Percentiles rank a stretch among this genome's conserved stretches.
Conservation (phyloP, 2,888 invertebrate genomes). For the Psylliodes chrysocephalus region DNA sequence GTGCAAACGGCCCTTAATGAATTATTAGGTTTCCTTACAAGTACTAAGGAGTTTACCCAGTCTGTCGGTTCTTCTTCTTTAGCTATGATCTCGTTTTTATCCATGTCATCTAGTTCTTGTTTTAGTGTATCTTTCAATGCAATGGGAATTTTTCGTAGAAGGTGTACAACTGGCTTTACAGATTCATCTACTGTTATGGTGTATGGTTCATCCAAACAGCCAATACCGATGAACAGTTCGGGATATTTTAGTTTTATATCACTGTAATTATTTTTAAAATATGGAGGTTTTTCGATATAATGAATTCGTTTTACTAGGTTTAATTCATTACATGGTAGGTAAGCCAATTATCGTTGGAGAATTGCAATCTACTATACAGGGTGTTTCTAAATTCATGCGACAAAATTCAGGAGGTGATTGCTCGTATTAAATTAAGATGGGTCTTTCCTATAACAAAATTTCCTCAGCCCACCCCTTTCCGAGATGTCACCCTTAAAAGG, state of each 20-base stretch:
- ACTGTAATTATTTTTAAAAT: background rate
- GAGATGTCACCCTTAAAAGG: no score
- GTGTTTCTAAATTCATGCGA: no score
- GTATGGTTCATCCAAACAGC: background rate
- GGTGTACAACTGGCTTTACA: background rate
- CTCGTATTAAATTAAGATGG: no score
- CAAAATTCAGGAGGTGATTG: no score
- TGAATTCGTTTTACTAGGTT: background rate
- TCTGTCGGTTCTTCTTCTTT: slow-evolving; percentile 26
- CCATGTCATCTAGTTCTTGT: background rate
- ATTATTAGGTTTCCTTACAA: slow-evolving; percentile 24
- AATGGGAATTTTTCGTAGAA: no score
- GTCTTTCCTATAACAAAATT: no score
- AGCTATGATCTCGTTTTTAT: slow-evolving; percentile 17
- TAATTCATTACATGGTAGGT: background rate
- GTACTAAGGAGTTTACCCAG: slow-evolving; percentile 29
- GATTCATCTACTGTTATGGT: background rate
- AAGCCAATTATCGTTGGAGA: background rate
- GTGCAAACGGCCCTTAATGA: slow-evolving; percentile 24
- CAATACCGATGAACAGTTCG: background rate
- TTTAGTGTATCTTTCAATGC: background rate
- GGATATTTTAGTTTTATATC: background rate
- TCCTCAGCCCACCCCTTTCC: no score
- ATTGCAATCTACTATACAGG: background rate
- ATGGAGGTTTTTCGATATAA: background rate